Evolutionary conservation across 2,113 vertebrate genomes (phyloP).

Genomic region (Thamnaconus septentrionalis): DNA sequence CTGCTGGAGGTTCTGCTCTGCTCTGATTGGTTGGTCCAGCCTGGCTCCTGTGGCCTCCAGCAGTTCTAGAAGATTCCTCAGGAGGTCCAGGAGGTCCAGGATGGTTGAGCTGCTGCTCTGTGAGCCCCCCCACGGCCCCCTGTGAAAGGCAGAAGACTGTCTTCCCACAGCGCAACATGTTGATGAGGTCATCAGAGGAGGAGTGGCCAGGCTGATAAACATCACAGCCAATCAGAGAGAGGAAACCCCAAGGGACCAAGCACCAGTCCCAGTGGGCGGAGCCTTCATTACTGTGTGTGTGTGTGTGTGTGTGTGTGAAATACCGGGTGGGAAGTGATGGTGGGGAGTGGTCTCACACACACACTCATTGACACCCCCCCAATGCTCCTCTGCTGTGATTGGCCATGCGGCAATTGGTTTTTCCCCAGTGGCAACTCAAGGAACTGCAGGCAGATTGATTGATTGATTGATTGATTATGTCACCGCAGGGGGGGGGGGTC

Average conservation of each 20-base stretch:
- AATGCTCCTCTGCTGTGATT: neutral
- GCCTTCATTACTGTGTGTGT: slow-evolving; percentile 30
- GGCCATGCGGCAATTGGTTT: no score
- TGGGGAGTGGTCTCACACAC: neutral
- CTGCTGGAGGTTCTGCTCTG: no score
- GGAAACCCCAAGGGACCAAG: slow-evolving; percentile 24
- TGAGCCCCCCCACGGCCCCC: neutral
- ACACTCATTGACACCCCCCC: slow-evolving; percentile 25
- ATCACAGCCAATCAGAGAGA: slow-evolving; percentile 62
- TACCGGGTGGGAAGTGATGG: neutral
- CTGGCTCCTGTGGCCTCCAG: no score
- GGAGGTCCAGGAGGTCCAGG: no score
- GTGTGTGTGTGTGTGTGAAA: slow-evolving; percentile 8
- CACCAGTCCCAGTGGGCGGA: slow-evolving; percentile 57
- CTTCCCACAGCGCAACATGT: slow-evolving; percentile 24
- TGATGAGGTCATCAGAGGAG: slow-evolving; percentile 39
- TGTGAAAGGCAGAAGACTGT: neutral
- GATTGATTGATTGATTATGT: no score
- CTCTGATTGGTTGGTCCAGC: no score
- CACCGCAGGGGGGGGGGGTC: no score
- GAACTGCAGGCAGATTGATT: no score
- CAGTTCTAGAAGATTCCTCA: no score
- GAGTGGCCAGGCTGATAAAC: slow-evolving; percentile 59
- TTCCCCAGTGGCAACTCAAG: no score
- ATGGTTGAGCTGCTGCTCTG: no score